Evolutionary conservation across 1,140 invertebrate genomes (phyloP).

Genomic region (Drosophila ambigua): DNA sequence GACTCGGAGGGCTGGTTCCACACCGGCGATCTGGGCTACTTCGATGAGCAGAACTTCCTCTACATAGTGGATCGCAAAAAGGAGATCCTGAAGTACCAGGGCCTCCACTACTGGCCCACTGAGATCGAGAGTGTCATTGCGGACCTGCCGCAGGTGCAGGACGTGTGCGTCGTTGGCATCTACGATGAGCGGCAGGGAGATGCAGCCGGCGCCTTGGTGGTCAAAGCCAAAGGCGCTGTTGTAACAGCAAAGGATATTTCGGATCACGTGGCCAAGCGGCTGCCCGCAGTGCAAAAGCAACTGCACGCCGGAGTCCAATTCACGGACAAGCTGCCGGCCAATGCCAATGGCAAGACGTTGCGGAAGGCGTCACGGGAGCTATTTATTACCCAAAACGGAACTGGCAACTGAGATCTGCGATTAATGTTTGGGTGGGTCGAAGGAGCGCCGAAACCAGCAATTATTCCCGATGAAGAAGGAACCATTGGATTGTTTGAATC

Average conservation of each 20-base stretch:
- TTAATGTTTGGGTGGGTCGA: background rate
- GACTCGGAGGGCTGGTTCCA: slow-evolving; percentile 89
- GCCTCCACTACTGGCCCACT: slow-evolving; percentile 70
- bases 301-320: slow-evolving; percentile 86
- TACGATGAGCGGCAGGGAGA: slow-evolving; percentile 57
- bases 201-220: slow-evolving; percentile 59
- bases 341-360: slow-evolving; percentile 87
- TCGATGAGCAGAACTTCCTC: slow-evolving; percentile 87
- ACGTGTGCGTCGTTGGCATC: slow-evolving; percentile 64
- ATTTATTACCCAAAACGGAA: background rate
- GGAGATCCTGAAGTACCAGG: slow-evolving; percentile 89
- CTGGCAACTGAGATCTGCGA: background rate
- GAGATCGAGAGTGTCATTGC: slow-evolving; percentile 62
- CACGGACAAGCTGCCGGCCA: slow-evolving; percentile 86
- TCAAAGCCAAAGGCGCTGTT: slow-evolving; percentile 10
- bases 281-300: slow-evolving; percentile 83
- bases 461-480: no score
- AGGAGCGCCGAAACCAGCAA: no score
- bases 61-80: slow-evolving; percentile 90
- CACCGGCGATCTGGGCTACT: slow-evolving; percentile 89
- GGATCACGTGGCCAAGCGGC: slow-evolving; percentile 48
- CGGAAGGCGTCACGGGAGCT: slow-evolving; percentile 83
- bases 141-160: slow-evolving; percentile 45
- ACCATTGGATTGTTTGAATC: no score
- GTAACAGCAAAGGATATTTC: slow-evolving; percentile 44